These are phyloP conservation scores for Achatina immaculata DNA, from an alignment of 1,140 invertebrate species.

Conservation along the genomic window DNA sequence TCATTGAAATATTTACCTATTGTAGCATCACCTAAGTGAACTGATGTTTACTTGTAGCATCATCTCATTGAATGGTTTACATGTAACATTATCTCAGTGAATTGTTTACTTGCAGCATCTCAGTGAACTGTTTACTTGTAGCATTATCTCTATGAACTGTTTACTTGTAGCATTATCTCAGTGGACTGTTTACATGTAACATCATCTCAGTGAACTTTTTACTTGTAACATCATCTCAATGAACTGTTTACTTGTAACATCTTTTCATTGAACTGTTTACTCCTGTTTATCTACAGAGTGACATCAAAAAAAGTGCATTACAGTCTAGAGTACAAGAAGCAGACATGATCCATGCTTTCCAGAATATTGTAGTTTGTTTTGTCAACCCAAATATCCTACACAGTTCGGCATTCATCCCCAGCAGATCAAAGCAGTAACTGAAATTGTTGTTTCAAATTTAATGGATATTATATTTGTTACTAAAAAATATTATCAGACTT, in stretches of 20 bases:
- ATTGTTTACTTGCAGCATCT: neutral
- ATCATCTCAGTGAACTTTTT: neutral
- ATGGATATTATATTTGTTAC: no score
- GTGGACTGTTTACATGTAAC: neutral
- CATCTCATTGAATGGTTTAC: no score
- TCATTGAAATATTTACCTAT: no score
- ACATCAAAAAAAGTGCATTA: slow-evolving; percentile 57
- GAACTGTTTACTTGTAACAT: neutral
- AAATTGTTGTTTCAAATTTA: no score
- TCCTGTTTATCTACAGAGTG: slow-evolving; percentile 44
- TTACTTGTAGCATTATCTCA: neutral
- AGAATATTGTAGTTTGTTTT: no score
- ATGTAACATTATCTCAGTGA: neutral
- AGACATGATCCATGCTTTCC: neutral
- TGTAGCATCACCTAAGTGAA: no score
- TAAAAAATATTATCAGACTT: no score
- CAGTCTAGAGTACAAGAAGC: slow-evolving; percentile 37
- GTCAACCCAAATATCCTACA: no score
- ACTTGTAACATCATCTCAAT: neutral
- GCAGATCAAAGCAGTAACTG: no score
- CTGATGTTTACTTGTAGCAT: no score
- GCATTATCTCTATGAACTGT: neutral
- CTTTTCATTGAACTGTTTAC: neutral
- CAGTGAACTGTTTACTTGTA: neutral
- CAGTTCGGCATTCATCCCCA: no score